phyloP scores from a whole-genome alignment of 2,888 invertebrate genomes.

The Calameuta idolon region DNA sequence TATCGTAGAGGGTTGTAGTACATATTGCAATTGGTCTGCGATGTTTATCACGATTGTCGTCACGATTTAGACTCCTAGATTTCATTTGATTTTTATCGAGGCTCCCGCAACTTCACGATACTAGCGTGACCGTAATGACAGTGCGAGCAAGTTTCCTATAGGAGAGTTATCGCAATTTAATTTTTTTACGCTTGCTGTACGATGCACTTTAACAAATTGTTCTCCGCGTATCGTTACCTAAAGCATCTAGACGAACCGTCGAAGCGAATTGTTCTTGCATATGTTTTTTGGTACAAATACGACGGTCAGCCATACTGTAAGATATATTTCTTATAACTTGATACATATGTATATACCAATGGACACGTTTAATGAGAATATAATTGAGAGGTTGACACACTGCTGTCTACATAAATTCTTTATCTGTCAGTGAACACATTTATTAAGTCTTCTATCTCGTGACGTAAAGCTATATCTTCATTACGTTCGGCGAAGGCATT shows the following conservation, averaged over 20 bases:
- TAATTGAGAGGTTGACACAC: neutral
- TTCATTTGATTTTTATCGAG: slow-evolving; percentile 51
- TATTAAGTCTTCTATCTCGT: neutral
- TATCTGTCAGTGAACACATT: neutral
- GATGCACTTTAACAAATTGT: neutral
- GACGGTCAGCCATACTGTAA: neutral
- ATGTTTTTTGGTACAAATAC: neutral
- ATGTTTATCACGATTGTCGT: slow-evolving; percentile 32
- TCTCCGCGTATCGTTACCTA: neutral
- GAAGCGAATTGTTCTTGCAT: neutral
- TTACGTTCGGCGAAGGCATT: slow-evolving; percentile 8
- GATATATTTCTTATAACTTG: neutral
- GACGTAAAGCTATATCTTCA: neutral
- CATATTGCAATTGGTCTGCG: slow-evolving; percentile 32
- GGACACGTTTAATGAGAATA: neutral
- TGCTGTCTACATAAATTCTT: neutral
- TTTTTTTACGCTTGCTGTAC: neutral
- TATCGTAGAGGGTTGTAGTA: slow-evolving; percentile 28
- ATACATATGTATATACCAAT: neutral
- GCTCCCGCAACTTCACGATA: neutral
- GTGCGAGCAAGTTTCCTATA: neutral
- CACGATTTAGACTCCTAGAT: slow-evolving; percentile 23
- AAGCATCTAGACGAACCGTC: neutral
- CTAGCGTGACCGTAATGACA: neutral
- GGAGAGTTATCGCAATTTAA: neutral